Conservation (phyloP, 2,113 vertebrate genomes). For the Craseonycteris thonglongyai region DNA sequence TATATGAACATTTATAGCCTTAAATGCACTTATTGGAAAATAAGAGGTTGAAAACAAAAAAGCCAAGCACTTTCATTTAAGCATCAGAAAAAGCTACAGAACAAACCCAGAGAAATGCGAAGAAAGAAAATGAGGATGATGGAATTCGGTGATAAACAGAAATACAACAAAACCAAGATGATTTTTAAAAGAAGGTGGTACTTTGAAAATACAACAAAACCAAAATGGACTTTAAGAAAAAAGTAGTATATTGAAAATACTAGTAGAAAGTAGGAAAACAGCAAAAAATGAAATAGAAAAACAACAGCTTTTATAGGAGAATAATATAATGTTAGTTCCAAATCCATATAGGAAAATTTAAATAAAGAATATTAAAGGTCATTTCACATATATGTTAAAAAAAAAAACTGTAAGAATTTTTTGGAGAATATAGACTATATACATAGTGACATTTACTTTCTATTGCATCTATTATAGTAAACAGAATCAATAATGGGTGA, state of each 20-base stretch:
- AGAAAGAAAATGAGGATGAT: neutral
- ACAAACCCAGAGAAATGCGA: neutral
- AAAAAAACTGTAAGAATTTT: too few species aligned
- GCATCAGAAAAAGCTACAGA: neutral
- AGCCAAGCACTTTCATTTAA: neutral
- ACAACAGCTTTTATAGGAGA: neutral
- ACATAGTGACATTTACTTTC: neutral
- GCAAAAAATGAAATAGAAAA: neutral
- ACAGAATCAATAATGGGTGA: neutral
- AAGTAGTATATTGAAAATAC: neutral
- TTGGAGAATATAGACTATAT: neutral
- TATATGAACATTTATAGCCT: neutral
- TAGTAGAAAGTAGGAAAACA: neutral
- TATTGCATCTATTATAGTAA: neutral
- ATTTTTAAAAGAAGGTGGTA: neutral
- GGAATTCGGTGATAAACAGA: neutral
- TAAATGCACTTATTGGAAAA: neutral
- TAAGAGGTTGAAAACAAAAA: neutral
- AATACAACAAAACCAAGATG: neutral
- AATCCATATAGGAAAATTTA: neutral
- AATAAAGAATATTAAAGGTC: neutral
- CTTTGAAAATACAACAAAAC: neutral
- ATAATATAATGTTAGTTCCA: neutral
- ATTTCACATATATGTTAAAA: neutral
- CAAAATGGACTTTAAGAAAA: neutral